Conservation (phyloP, 2,888 invertebrate genomes). For the Margaritifera margaritifera region DNA sequence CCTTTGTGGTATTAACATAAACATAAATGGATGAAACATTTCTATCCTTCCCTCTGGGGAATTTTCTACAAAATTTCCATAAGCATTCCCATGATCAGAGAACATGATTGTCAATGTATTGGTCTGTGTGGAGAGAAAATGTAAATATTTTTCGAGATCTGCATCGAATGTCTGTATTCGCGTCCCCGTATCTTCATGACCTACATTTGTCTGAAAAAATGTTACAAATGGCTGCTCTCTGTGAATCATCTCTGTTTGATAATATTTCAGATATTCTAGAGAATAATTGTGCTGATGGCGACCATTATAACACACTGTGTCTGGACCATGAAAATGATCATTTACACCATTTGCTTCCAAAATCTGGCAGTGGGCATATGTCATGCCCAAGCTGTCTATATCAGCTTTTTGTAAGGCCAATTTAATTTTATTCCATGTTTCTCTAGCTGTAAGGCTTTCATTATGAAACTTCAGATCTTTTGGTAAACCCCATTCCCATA, state of each 20-base stretch:
- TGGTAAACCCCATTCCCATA: conserved; percentile 62
- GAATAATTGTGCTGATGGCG: conserved; percentile 56
- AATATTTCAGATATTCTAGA: conserved; percentile 48
- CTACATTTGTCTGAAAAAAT: conserved; percentile 50
- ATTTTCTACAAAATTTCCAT: conserved; percentile 50
- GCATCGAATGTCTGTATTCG: conserved; percentile 54
- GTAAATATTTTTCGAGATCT: conserved; percentile 41
- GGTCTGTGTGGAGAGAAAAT: conserved; percentile 18
- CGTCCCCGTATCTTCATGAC: conserved; percentile 55
- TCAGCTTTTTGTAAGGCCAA: conserved; percentile 35
- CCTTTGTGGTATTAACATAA: conserved; percentile 48
- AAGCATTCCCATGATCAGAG: conserved; percentile 64
- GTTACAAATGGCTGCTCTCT: conserved; percentile 40
- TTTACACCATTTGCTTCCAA: conserved; percentile 39
- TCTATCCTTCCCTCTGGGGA: conserved; percentile 52
- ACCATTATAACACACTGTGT: conserved; percentile 57
- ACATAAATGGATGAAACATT: conserved; percentile 56
- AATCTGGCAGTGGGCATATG: conserved; percentile 53
- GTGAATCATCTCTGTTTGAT: conserved; percentile 30
- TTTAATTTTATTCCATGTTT: conserved; percentile 43
- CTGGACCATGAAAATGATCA: conserved; percentile 58
- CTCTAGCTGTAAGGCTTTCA: conserved; percentile 20
- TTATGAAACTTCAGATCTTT: conserved; percentile 57
- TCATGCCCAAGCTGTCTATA: conserved; percentile 50
- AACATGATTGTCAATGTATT: conserved; percentile 58